Base-by-base conservation (phyloP, 2,113 vertebrate genomes). In the Oreamnos americanus region DNA sequence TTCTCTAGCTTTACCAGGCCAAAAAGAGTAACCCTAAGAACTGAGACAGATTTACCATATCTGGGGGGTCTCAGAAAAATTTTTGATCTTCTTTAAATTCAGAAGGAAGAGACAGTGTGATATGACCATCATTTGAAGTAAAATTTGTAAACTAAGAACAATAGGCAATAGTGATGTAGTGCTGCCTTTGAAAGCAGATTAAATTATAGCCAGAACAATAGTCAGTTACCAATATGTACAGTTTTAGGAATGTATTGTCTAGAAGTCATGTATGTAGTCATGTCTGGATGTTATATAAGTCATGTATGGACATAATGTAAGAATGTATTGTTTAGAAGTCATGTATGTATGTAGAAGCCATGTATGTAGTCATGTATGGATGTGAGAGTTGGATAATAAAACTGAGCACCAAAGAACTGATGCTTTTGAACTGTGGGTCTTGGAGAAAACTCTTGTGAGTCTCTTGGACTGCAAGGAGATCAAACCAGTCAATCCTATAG, bases 71-170 rank as follows among this genome's bases (percentile, higher is more conserved):
- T 98, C 98, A 94, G 94, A 97, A 91, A 98, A 98, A 97, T 85
- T 97, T 98, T 98, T 98, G 97, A 98, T 98, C 96, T 98, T 95
- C 96, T 99, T 97, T 98, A 98, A 98, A 98, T 98, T 97, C 95
- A 96, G 94, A 98, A 97, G 97, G 98, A 98, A 98, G 98, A 97
- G 98, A 98, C 57, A 97, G 92, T n/a, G 0, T 89, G 97, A 98
- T 98, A 45, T 96, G 98, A 98, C 97, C 89, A 98, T 76, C 96
- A 95, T 96, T 98, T 97, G 95, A 98, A 98, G 97, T 86, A 97
- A 97, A 83, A 98, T 88, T 92, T 96, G 87, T 98, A 97, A 98
- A 98, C 93, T 97, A 98, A 97, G 97, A 98, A 98, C 97, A 98
- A 98, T 92, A 98, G 58, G 4, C 98, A 97, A 96, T 94, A 98